Evolutionary conservation across 2,113 vertebrate species (phyloP), one percentile per base, ranked within the genome.

Genomic region (Telmatochromis sp.): DNA sequence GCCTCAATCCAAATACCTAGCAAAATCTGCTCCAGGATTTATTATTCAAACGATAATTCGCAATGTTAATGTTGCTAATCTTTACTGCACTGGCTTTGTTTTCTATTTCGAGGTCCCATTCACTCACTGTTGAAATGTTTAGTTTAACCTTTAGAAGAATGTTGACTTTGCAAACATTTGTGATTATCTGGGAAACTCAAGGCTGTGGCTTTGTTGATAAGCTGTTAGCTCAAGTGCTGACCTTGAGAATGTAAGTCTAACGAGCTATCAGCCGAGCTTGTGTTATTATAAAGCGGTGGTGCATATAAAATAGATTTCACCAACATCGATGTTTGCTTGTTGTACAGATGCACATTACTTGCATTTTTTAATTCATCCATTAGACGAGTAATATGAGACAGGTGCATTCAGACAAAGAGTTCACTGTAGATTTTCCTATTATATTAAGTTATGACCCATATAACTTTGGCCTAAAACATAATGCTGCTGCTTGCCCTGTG

Each of bases 121-220:
- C 54, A 19, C 47, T 40, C 15, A 54, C 6, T 57, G 17, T 85
- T 63, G 80, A 82, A 78, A 55, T 54, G 81, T 86, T 90, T 23
- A n/a, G 4, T 60, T 57, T 86, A 86, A 84, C 86, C 87, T 88
- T 83, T 35, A 11, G 42, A 84, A 84, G 58, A 88, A 83, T 82
- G 55, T 86, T 84, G 86, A 89, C 87, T 86, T 78, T 82, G 73
- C 84, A 86, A 90, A 91, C 73, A 81, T 55, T 17, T 83, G 79
- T 55, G 73, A 93, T 90, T 87, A 83, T 89, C 40, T 80, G 84
- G 49, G 75, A 87, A 88, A 86, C n/a, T 87, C 28, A 13, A 47
- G 84, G 79, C 81, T 23, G 1, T 42, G 54, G 51, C 68, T 80
- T 51, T 68, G 37, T 89, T 87, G 88, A 94, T 91, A 92, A 89